Conservation (phyloP, 2,113 vertebrate species). For the Cnemophilus loriae region DNA sequence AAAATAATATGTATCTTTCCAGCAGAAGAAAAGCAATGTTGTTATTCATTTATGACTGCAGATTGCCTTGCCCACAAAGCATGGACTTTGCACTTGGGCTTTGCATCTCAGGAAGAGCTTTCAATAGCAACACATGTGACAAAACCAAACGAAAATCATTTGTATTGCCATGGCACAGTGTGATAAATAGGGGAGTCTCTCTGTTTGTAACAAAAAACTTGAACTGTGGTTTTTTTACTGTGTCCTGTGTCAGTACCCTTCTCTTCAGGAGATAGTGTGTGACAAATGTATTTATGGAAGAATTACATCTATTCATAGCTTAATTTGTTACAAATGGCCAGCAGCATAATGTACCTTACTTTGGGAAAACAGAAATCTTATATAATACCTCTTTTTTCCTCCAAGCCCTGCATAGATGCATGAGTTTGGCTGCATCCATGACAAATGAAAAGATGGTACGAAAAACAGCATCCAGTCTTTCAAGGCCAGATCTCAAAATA, state of each 20-base stretch:
- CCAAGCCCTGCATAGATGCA: neutral
- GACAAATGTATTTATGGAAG: neutral
- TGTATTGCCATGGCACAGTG: neutral
- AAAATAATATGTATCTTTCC: conserved; percentile 32
- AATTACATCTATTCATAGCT: neutral
- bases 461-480: neutral
- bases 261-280: neutral
- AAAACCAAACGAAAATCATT: neutral
- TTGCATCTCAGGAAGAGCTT: neutral
- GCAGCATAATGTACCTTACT: neutral
- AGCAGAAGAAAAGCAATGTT: neutral
- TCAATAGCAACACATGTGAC: neutral
- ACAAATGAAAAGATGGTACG: neutral
- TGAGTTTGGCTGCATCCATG: neutral
- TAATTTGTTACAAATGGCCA: neutral
- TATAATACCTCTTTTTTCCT: neutral
- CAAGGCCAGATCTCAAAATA: neutral
- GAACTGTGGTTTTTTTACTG: neutral
- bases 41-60: neutral
- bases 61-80: neutral
- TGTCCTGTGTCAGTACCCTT: neutral
- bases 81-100: neutral
- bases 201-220: neutral
- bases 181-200: neutral
- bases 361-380: neutral